Evolutionary conservation across 2,113 vertebrate species (phyloP).

Genomic region (Neofelis nebulosa): DNA sequence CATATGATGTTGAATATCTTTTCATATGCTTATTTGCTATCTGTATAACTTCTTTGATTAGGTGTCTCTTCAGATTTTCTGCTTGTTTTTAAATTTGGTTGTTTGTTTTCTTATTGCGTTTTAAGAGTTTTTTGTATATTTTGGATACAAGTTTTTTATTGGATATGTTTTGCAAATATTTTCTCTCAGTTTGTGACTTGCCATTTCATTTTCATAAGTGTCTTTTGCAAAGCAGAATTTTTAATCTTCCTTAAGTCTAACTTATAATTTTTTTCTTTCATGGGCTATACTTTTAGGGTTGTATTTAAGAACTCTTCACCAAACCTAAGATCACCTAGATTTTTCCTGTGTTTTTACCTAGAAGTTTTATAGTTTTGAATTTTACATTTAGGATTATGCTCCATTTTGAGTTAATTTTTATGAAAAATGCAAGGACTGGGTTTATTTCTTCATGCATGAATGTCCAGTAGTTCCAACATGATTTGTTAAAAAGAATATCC

Average conservation of each 20-base stretch:
- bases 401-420: conserved; percentile 31
- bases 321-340: neutral
- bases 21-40: neutral
- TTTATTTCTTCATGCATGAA: neutral
- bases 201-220: neutral
- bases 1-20: neutral
- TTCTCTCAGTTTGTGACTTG: neutral
- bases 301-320: neutral
- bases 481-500: neutral
- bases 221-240: neutral
- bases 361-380: neutral
- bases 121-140: neutral
- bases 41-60: neutral
- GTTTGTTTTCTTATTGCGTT: neutral
- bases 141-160: neutral
- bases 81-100: neutral
- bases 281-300: neutral
- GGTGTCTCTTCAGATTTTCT: neutral
- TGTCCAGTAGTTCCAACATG: neutral
- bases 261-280: neutral
- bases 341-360: neutral
- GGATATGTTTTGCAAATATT: neutral
- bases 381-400: neutral
- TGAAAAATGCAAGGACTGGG: neutral
- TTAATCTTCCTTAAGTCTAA: neutral